A percentile compares a stretch with the other conserved stretches of the same genome.
Conservation (phyloP, 2,888 invertebrate genomes). For the Aquatica leii region DNA sequence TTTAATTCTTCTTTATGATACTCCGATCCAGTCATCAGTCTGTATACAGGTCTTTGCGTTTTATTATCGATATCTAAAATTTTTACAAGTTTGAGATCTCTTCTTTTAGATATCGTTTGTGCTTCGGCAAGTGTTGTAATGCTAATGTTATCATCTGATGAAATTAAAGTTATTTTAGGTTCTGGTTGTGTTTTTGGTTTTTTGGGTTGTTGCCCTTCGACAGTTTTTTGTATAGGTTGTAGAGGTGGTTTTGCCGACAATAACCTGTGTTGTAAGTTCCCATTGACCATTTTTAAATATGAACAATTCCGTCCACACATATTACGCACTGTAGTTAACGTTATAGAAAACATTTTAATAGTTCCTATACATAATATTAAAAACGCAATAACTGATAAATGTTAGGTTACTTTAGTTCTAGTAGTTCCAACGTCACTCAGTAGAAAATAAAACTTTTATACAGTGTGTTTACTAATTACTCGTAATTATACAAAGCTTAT, state of each 20-base stretch:
- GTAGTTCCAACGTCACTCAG: slow-evolving; percentile 9
- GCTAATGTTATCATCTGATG: slow-evolving; percentile 63
- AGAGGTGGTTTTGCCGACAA: slow-evolving; percentile 35
- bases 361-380: background rate
- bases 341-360: slow-evolving; percentile 28
- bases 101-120: slow-evolving; percentile 71
- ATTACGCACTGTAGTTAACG: slow-evolving; percentile 23
- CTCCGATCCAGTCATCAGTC: slow-evolving; percentile 72
- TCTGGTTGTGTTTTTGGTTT: slow-evolving; percentile 54
- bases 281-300: slow-evolving; percentile 22
- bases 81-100: slow-evolving; percentile 75
- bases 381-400: background rate
- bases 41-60: slow-evolving; percentile 73
- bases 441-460: too few relatives aligned
- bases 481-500: too few relatives aligned
- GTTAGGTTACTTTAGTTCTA: slow-evolving; percentile 7
- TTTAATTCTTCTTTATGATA: slow-evolving; percentile 69
- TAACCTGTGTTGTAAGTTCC: slow-evolving; percentile 18
- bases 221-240: slow-evolving; percentile 15
- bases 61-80: slow-evolving; percentile 73
- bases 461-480: too few relatives aligned
- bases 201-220: slow-evolving; percentile 35
- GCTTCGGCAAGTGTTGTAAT: slow-evolving; percentile 75
- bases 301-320: slow-evolving; percentile 15
- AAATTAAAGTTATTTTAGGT: slow-evolving; percentile 73